Base-by-base conservation (phyloP, 2,888 invertebrate genomes). In the Nomada flava region DNA sequence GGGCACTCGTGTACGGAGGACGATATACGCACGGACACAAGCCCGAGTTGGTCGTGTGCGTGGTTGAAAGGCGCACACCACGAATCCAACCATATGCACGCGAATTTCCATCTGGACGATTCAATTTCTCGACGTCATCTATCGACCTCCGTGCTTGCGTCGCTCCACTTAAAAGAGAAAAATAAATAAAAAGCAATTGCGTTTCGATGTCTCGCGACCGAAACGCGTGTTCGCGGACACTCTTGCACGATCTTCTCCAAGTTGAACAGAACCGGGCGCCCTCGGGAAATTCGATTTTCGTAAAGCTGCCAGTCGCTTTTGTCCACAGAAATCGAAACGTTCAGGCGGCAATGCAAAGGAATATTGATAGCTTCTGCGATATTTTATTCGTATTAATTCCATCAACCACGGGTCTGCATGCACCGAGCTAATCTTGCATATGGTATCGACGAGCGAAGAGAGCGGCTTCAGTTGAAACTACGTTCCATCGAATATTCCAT, bases 71-170 rank as follows among this genome's bases (percentile, higher is more conserved):
- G 59, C 42, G 50, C 53, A 50, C 76, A 42, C 18, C 44, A 69
- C 23, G 42, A 36, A 26, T 10, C 1, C 53, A 15, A 36, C 57
- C 55, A 15, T 64, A 60, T 47, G 50, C 53, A 65, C 62, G 74
- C 59, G 80, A 85, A 88, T 88, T 88, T 88, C 88, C 88, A 89
- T 88, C 81, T 74, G 82, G 75, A 78, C 84, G 82, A 88, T 89
- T 88, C 88, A 89, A 89, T 88, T 86, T 88, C 88, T 80, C 86
- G 79, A 63, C 86, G 62, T 57, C 71, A 64, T 75, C 83, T 60
- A 70, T 69, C 83, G 36, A 67, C 59, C 72, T 50, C 57, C 72
- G 67, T 59, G 52, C 44, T 59, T 36, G 65, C 44, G 23, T 11
- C 70, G 73, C 26, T 57, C 26, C 26, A 13, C 23, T 20, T 13